Evolutionary conservation across 2,888 invertebrate genomes (phyloP).

Genomic region (Acleris laterana): DNA sequence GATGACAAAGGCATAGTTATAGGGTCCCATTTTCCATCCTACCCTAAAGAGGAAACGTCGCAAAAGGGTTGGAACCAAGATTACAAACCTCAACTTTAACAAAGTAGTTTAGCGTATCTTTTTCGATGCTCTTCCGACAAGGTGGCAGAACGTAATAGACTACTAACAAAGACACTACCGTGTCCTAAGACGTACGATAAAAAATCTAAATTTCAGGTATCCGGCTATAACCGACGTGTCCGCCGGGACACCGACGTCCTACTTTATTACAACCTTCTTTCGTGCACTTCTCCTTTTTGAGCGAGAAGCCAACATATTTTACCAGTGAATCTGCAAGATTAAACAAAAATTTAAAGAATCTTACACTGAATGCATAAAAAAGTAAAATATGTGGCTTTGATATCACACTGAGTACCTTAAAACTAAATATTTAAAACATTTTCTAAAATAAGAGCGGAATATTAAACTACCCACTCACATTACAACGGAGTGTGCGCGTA

Average conservation of each 20-base stretch:
- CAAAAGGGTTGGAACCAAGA: too few relatives aligned
- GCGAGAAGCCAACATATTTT: constrained; percentile 20
- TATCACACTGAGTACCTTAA: neutral
- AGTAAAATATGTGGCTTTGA: neutral
- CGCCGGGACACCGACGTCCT: constrained; percentile 19
- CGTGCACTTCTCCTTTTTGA: constrained; percentile 6
- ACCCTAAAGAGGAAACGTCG: too few relatives aligned
- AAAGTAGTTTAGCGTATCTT: neutral
- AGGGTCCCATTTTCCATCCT: too few relatives aligned
- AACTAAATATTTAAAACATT: constrained; percentile 4
- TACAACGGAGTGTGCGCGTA: constrained; percentile 13
- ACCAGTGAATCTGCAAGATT: constrained; percentile 19
- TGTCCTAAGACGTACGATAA: constrained; percentile 4
- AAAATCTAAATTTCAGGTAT: constrained; percentile 22
- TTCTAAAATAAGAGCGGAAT: constrained; percentile 23
- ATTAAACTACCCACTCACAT: constrained; percentile 26
- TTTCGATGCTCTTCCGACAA: neutral
- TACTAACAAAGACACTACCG: constrained; percentile 17
- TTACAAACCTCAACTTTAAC: too few relatives aligned
- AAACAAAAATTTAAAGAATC: constrained; percentile 17
- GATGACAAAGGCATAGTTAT: too few relatives aligned
- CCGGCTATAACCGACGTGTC: constrained; percentile 18
- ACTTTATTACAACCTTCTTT: constrained; percentile 30
- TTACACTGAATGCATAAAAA: neutral
- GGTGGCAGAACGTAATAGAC: neutral